These are phyloP conservation scores for Flexamia atlantica DNA, from an alignment of 2,888 invertebrate genomes.

Conservation along the genomic window DNA sequence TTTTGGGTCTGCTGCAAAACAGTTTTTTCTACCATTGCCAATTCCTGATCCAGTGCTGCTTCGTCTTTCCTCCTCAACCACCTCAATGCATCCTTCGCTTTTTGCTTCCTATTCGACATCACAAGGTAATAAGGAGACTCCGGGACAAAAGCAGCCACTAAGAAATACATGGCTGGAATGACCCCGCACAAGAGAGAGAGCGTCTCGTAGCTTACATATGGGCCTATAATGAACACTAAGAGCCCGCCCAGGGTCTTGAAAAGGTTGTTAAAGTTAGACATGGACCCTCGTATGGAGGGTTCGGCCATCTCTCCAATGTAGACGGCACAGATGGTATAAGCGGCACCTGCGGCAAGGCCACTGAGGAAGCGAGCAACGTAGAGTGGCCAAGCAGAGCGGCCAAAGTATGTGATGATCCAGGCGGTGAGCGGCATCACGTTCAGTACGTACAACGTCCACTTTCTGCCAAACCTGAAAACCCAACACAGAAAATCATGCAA, in stretches of 20 bases:
- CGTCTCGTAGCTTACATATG: slow-evolving; percentile 73
- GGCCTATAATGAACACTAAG: slow-evolving; percentile 68
- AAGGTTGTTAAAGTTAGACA: slow-evolving; percentile 69
- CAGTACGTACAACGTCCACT: slow-evolving; percentile 66
- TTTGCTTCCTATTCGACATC: slow-evolving; percentile 76
- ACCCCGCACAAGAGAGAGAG: slow-evolving; percentile 75
- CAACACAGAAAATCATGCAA: too few species aligned
- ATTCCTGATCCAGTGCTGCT: slow-evolving; percentile 62
- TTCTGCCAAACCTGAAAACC: slow-evolving; percentile 68
- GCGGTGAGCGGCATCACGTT: slow-evolving; percentile 66
- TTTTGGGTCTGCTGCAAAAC: slow-evolving; percentile 74
- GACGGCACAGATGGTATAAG: slow-evolving; percentile 69
- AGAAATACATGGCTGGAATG: slow-evolving; percentile 76
- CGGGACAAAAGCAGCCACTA: slow-evolving; percentile 78
- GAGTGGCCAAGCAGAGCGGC: slow-evolving; percentile 64
- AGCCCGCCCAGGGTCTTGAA: slow-evolving; percentile 69
- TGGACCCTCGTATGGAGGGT: slow-evolving; percentile 69
- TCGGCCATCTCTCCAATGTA: slow-evolving; percentile 70
- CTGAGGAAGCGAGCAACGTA: slow-evolving; percentile 69
- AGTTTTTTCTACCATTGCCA: slow-evolving; percentile 71
- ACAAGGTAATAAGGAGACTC: slow-evolving; percentile 81
- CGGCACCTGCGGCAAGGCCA: slow-evolving; percentile 69
- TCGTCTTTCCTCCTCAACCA: slow-evolving; percentile 67
- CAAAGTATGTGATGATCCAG: slow-evolving; percentile 67
- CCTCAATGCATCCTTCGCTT: slow-evolving; percentile 73